Evolutionary conservation across 2,888 invertebrate genomes (phyloP).

Genomic region (Conops quadrifasciatus): DNA sequence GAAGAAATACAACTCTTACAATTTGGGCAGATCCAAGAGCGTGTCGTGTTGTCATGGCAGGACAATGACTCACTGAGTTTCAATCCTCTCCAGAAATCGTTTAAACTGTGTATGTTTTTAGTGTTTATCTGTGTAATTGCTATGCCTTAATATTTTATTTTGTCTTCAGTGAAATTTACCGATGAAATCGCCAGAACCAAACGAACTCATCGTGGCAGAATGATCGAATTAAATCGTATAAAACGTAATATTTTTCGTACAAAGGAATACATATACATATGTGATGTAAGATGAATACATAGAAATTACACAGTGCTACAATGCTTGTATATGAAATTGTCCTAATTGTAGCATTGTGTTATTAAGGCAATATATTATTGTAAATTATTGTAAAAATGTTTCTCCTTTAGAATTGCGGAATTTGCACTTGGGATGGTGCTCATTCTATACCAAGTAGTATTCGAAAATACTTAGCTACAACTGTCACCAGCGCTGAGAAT

Average conservation of each 20-base stretch:
- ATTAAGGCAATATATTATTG: not conserved
- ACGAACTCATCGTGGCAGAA: slow-evolving; percentile 43
- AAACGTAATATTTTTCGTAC: slow-evolving; percentile 42
- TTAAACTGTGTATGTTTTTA: slow-evolving; percentile 37
- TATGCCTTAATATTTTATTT: not conserved
- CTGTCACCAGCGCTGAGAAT: slow-evolving; percentile 11
- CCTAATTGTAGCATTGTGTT: not conserved
- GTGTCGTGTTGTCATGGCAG: slow-evolving; percentile 18
- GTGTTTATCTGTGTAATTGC: not conserved
- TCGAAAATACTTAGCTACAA: slow-evolving; percentile 26
- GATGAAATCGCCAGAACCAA: slow-evolving; percentile 41
- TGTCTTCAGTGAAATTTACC: slow-evolving; percentile 38
- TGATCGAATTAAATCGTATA: slow-evolving; percentile 44
- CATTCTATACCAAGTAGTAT: slow-evolving; percentile 39
- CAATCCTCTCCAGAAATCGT: slow-evolving; percentile 31
- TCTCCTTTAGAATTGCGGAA: slow-evolving; percentile 45
- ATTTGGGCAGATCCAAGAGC: slow-evolving; percentile 34
- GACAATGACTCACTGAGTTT: not conserved
- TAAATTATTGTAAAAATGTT: slow-evolving; percentile 4
- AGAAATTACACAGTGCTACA: not conserved
- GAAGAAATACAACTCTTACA: slow-evolving; percentile 44
- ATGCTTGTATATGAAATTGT: not conserved
- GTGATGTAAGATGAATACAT: slow-evolving; percentile 46
- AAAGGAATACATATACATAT: slow-evolving; percentile 46
- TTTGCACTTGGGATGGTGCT: slow-evolving; percentile 46